Base-by-base conservation (phyloP, 2,888 invertebrate genomes). In the Rhorus exstirpatorius region DNA sequence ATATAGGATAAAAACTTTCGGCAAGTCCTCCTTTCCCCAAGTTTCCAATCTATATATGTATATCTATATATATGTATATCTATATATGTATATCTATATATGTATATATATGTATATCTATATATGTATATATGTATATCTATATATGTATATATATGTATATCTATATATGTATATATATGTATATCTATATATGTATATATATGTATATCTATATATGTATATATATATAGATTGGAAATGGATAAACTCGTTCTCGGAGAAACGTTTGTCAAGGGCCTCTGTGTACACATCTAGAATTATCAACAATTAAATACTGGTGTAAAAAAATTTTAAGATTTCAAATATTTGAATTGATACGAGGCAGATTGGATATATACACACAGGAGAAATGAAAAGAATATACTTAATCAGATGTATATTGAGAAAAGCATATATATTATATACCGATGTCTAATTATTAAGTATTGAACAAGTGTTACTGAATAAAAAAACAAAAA, bases 401-500 rank as follows among this genome's bases (percentile, higher is more conserved):
- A 68, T 86, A 89, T 87, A 87, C 88, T 86, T 88, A 86, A 87
- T 86, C 86, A 87, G 86, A 89, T 89, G 89, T 89, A 89, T 89
- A 90, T 89, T 89, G 88, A 86, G 89, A 87, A 31, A 90, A 90
- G 88, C 88, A 89, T 90, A 90, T 90, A 90, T 90, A 90, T 90
- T 90, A 89, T 91, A 90, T 91, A 90, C 90, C 82, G 87, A 91
- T 89, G 90, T 90, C 90, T 89, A 86, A 89, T 89, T 89, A 89
- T 88, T 87, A 91, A 89, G 86, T 89, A 90, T 90, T 89, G 87
- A 88, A 88, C 87, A 88, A 90, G 87, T 89, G 89, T 79, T 81
- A 70, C 72, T 79, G 72, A 79, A 79, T 79, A 84, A 82, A 78
- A 72, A 19, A 74, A 67, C 74, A 21, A 53, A 49, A 72, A 78